Percentiles rank a stretch among this genome's conserved stretches.
Conservation (phyloP, 2,797 vertebrate genomes). For the Parauchenoglanis ngamensis region DNA sequence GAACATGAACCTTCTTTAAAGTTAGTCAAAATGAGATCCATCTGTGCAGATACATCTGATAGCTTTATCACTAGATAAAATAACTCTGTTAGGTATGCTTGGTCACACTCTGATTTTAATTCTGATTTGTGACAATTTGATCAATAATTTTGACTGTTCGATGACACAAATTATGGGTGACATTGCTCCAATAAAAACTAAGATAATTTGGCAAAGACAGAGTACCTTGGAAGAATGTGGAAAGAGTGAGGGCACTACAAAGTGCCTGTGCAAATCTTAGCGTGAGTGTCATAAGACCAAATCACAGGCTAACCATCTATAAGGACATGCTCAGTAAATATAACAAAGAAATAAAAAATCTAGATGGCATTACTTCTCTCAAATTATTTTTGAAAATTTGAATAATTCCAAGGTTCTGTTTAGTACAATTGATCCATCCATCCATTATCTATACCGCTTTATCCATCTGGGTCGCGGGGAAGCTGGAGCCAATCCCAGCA, state of each 20-base stretch:
- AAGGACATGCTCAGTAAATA: background rate
- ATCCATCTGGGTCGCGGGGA: too few species aligned
- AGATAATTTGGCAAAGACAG: background rate
- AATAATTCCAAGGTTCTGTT: too few species aligned
- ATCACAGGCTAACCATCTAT: background rate
- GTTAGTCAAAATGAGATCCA: too few species aligned
- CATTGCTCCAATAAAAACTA: background rate
- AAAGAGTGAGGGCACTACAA: background rate
- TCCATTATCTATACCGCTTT: too few species aligned
- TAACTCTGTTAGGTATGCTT: too few species aligned
- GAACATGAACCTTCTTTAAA: background rate
- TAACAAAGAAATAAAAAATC: too few species aligned
- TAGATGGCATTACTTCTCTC: background rate
- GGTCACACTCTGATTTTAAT: background rate
- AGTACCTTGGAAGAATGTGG: background rate
- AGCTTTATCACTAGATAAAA: too few species aligned
- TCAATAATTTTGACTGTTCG: background rate
- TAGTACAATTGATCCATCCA: too few species aligned
- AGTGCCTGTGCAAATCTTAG: background rate
- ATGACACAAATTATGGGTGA: background rate
- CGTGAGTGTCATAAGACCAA: background rate
- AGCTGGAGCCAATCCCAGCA: too few species aligned
- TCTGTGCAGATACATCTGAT: too few species aligned
- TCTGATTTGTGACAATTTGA: background rate
- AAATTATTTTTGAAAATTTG: too few species aligned